Conservation (phyloP, 2,113 vertebrate genomes). For the Ictalurus punctatus region DNA sequence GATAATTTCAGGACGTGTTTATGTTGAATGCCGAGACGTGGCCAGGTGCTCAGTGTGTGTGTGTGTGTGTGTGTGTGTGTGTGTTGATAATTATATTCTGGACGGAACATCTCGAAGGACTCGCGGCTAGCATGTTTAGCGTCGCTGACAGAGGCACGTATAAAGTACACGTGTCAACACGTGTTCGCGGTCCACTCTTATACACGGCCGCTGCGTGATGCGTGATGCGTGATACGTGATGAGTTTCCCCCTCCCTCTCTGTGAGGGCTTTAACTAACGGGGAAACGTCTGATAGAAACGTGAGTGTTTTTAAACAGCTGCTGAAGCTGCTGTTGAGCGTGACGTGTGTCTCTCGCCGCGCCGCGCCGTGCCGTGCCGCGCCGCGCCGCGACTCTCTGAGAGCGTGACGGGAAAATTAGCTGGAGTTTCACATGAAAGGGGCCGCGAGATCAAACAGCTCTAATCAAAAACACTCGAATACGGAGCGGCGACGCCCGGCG, state of each 20-base stretch:
- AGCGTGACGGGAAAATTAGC: conserved; percentile 45
- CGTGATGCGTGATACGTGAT: no score
- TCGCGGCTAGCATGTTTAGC: not conserved
- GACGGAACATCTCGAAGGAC: not conserved
- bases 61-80: no score
- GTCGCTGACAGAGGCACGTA: not conserved
- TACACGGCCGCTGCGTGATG: not conserved
- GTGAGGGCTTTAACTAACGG: not conserved
- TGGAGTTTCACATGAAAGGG: conserved; percentile 51
- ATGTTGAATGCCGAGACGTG: no score
- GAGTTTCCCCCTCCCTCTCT: no score
- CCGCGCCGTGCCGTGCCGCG: conserved; percentile 44
- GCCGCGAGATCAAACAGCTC: conserved; percentile 45
- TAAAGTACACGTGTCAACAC: not conserved
- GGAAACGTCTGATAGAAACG: not conserved
- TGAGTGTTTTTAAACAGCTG: conserved; percentile 32
- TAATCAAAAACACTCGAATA: not conserved
- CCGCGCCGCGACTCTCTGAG: conserved; percentile 45
- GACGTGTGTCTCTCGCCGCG: conserved; percentile 35
- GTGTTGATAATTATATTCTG: not conserved
- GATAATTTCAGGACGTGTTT: no score
- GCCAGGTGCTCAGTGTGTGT: no score
- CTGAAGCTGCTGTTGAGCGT: conserved; percentile 23
- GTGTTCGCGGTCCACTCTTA: not conserved
- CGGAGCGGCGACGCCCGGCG: not conserved